phyloP scores from a whole-genome alignment of 1,140 invertebrate genomes.

The Micrasema longulum region DNA sequence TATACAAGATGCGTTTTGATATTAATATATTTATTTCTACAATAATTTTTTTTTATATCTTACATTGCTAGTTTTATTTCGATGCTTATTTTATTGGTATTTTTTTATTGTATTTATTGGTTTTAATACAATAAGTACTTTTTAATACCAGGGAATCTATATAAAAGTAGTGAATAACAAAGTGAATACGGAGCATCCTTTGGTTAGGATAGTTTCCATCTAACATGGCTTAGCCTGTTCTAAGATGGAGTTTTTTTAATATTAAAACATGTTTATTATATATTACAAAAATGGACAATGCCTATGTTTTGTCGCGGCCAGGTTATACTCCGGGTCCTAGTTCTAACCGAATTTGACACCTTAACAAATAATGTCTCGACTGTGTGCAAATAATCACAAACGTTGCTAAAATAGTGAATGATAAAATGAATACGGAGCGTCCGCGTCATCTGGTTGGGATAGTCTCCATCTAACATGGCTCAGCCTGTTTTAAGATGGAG shows the following conservation, averaged over 20 bases:
- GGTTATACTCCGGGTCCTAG: neutral
- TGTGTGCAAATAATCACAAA: slow-evolving; percentile 35
- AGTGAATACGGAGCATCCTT: neutral
- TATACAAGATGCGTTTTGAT: too few relatives aligned
- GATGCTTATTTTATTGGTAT: too few relatives aligned
- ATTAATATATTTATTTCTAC: too few relatives aligned
- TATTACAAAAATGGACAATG: neutral
- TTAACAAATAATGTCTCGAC: slow-evolving; percentile 37
- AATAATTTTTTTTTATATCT: too few relatives aligned
- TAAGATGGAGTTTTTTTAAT: too few relatives aligned
- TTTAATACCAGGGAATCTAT: too few relatives aligned
- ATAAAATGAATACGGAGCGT: neutral
- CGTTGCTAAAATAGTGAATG: slow-evolving; percentile 1
- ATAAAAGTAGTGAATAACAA: neutral
- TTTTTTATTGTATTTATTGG: neutral
- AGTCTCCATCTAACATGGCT: too few relatives aligned
- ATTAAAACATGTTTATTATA: neutral
- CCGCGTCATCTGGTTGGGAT: too few relatives aligned
- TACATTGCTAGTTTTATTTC: too few relatives aligned
- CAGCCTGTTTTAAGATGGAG: too few relatives aligned
- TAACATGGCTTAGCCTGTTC: too few relatives aligned
- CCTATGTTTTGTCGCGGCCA: neutral
- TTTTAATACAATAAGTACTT: neutral
- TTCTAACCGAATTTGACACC: slow-evolving; percentile 2
- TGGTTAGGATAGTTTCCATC: too few relatives aligned